Evolutionary conservation across 2,888 invertebrate genomes (phyloP), one percentile per base, ranked within the genome.

Genomic region (Volucella inanis): DNA sequence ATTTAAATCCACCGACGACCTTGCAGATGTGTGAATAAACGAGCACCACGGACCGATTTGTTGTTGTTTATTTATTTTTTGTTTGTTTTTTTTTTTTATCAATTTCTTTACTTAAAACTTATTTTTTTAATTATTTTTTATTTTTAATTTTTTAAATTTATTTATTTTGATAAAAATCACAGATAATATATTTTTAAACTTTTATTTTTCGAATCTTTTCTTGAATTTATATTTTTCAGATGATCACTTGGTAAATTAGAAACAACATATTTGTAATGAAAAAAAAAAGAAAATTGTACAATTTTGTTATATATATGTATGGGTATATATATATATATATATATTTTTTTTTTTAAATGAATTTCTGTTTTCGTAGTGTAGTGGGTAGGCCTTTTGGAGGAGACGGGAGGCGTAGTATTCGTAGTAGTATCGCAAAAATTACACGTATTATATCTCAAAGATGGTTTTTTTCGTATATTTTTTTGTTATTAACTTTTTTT

Each of bases 351-450:
- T 59, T 52, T 31, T 31, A 6, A 31, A 31, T 6, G 31, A 31
- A 31, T 31, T 52, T 80, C 64, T 43, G 45, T 70, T 87, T 72
- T 75, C 83, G 62, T 74, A 31, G 31, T 72, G 79, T 75, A 87
- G 87, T 89, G 91, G 90, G 90, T 90, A 90, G 91, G 91, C 91
- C 90, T 90, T 88, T 89, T 87, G 92, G 91, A 91, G 92, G 91
- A 91, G 91, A 91, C 91, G 91, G 91, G 90, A 91, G 91, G 92
- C 91, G 88, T 64, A 49, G 68, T 59, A 62, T 65, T 59, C 15
- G 41, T 45, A 38, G 62, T 39, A 64, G 41, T 41, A 78, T 72
- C 64, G 43, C 65, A 77, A 71, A 86, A 76, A 77, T 65, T 31
- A 31, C 31, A 31, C 31, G 31, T 31, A 31, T 6, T 31, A 31